These are phyloP conservation scores for Pogonocherus hispidulus DNA, from an alignment of 2,888 invertebrate genomes.

Conservation along the genomic window DNA sequence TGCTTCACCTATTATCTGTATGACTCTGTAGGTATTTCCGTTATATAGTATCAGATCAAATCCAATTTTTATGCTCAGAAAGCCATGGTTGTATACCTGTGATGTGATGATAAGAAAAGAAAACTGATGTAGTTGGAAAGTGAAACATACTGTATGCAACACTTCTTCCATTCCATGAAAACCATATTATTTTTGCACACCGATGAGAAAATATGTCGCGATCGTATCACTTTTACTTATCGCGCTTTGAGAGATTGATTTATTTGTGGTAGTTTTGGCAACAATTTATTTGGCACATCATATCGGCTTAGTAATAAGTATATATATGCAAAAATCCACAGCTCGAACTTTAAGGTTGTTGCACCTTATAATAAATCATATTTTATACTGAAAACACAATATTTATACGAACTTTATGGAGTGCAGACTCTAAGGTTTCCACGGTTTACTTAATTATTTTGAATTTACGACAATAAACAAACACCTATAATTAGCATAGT, in stretches of 20 bases:
- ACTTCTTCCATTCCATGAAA: background rate
- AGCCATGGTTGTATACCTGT: no score
- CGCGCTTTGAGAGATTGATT: slow-evolving; percentile 39
- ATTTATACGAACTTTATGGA: slow-evolving; percentile 35
- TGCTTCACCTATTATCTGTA: no score
- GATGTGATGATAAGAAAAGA: no score
- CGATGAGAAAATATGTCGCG: slow-evolving; percentile 7
- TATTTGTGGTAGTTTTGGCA: slow-evolving; percentile 47
- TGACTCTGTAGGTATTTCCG: no score
- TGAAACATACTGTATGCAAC: no score
- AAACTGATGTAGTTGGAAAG: no score
- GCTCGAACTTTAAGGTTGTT: slow-evolving; percentile 29
- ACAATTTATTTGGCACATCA: slow-evolving; percentile 47
- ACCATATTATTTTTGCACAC: background rate
- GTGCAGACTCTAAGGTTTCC: slow-evolving; percentile 21
- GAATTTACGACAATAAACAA: slow-evolving; percentile 22
- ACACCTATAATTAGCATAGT: slow-evolving; percentile 7
- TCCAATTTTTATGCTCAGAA: no score
- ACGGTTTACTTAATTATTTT: slow-evolving; percentile 26
- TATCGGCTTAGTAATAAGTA: slow-evolving; percentile 32
- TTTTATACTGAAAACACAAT: slow-evolving; percentile 36
- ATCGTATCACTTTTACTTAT: slow-evolving; percentile 11
- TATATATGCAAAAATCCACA: slow-evolving; percentile 27
- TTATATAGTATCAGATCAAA: no score
- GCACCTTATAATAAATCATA: slow-evolving; percentile 36